phyloP scores from a whole-genome alignment of 2,888 invertebrate genomes.

The Acleris sparsana region DNA sequence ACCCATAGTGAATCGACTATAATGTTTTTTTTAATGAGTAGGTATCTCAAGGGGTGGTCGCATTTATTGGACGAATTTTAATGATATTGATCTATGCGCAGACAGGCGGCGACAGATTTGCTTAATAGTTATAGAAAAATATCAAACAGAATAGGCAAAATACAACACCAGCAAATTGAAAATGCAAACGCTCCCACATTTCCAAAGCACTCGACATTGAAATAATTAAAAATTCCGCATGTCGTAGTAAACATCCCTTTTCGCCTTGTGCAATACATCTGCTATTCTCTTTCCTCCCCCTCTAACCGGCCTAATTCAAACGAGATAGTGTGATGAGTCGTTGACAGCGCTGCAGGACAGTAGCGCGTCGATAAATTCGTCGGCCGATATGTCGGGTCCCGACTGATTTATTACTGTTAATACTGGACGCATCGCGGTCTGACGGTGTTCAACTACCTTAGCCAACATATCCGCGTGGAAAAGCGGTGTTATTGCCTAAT shows the following conservation, averaged over 20 bases:
- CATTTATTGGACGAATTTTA: too few relatives aligned
- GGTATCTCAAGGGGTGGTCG: too few relatives aligned
- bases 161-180: too few relatives aligned
- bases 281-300: not conserved
- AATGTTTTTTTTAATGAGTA: too few relatives aligned
- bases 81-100: too few relatives aligned
- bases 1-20: too few relatives aligned
- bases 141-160: too few relatives aligned
- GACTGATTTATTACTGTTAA: conserved; percentile 11
- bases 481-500: too few relatives aligned
- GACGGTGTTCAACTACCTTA: not conserved
- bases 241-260: not conserved
- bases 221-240: conserved; percentile 4
- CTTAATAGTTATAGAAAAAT: too few relatives aligned
- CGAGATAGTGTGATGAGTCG: not conserved
- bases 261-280: not conserved
- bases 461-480: not conserved
- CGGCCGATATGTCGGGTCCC: not conserved
- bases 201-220: not conserved
- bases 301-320: not conserved
- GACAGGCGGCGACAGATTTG: too few relatives aligned
- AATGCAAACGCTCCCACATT: not conserved
- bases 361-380: not conserved
- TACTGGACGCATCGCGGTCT: not conserved
- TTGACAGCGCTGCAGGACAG: not conserved